These are phyloP conservation scores for Penelope pileata DNA, from an alignment of 2,113 vertebrate species.

Conservation along the genomic window DNA sequence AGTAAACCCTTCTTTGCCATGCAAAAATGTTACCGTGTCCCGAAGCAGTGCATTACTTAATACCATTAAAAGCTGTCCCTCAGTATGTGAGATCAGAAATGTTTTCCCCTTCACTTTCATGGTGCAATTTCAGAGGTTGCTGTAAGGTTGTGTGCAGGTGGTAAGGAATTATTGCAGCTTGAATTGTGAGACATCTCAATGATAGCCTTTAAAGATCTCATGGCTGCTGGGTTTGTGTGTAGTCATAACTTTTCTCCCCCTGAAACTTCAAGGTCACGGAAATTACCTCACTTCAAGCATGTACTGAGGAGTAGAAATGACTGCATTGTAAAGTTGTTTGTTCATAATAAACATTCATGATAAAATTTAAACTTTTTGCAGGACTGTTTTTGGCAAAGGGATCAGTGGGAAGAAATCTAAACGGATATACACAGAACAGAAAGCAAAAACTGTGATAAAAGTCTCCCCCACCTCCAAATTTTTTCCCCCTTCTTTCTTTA, in stretches of 20 bases:
- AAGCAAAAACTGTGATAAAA: neutral
- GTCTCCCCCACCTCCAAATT: neutral
- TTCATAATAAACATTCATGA: constrained; percentile 41
- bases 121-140: neutral
- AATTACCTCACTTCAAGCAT: neutral
- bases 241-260: neutral
- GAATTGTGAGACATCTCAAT: neutral
- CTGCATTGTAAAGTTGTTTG: constrained; percentile 9
- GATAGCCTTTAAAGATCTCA: neutral
- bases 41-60: neutral
- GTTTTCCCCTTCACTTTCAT: neutral
- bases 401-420: neutral
- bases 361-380: neutral
- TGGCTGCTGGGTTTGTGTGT: neutral
- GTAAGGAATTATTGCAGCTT: neutral
- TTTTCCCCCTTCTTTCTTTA: too few relatives aligned
- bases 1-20: neutral
- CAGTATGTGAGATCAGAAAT: neutral
- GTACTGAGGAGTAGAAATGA: constrained; percentile 12
- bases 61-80: neutral
- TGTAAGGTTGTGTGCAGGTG: fast-evolving
- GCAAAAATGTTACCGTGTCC: neutral
- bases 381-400: neutral
- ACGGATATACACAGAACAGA: neutral
- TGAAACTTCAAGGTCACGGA: neutral